These are phyloP conservation scores for Lasioglossum calceatum DNA, from an alignment of 2,888 invertebrate genomes.

Conservation along the genomic window DNA sequence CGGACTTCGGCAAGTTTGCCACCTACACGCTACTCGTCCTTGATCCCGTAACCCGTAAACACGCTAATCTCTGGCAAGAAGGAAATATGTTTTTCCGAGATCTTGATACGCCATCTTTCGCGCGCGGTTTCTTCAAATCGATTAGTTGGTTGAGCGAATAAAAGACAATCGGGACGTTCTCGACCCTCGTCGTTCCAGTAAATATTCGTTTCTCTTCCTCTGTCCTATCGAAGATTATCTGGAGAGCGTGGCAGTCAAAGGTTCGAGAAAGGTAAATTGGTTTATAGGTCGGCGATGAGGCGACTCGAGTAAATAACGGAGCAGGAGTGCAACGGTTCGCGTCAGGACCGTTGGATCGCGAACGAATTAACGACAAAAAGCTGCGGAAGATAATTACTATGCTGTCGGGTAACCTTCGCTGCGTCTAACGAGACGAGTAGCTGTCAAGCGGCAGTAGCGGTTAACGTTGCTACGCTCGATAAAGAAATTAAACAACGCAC, in stretches of 20 bases:
- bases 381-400: slow-evolving; percentile 52
- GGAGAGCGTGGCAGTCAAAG: not conserved
- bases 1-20: not conserved
- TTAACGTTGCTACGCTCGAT: slow-evolving; percentile 1
- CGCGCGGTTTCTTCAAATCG: slow-evolving; percentile 38
- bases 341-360: slow-evolving; percentile 34
- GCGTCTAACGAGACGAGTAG: slow-evolving; percentile 21
- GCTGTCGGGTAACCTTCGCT: slow-evolving; percentile 33
- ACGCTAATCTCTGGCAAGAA: slow-evolving; percentile 3
- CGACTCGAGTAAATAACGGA: not conserved
- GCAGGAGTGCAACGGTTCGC: slow-evolving; percentile 17
- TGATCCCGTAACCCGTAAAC: slow-evolving; percentile 46
- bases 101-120: slow-evolving; percentile 22
- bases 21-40: slow-evolving; percentile 20
- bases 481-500: not conserved
- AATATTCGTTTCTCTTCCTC: not conserved
- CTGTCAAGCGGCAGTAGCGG: slow-evolving; percentile 16
- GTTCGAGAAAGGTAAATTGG: not conserved
- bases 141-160: not conserved
- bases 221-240: not conserved
- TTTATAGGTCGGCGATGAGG: not conserved
- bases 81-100: slow-evolving; percentile 15
- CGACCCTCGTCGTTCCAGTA: not conserved
- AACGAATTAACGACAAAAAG: slow-evolving; percentile 42
- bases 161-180: not conserved